These are phyloP conservation scores for Sesamia inferens DNA, from an alignment of 2,888 invertebrate species.

Conservation along the genomic window DNA sequence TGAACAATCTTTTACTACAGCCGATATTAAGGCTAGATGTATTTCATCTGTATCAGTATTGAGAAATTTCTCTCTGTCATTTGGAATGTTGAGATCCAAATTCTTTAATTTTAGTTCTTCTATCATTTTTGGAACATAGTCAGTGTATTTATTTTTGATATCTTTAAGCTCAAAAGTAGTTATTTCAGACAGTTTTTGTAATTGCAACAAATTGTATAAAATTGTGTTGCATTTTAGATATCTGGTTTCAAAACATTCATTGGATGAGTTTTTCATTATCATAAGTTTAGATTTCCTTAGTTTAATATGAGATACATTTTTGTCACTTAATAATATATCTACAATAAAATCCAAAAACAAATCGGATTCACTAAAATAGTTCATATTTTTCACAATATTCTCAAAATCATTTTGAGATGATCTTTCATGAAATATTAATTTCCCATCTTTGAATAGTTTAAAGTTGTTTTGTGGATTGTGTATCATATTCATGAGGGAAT, in stretches of 20 bases:
- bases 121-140: constrained; percentile 76
- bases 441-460: constrained; percentile 88
- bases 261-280: constrained; percentile 5
- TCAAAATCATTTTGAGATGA: constrained; percentile 65
- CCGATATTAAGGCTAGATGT: constrained; percentile 88
- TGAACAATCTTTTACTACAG: constrained; percentile 93
- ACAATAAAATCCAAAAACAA: constrained; percentile 79
- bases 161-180: constrained; percentile 49
- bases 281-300: constrained; percentile 48
- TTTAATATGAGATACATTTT: constrained; percentile 21
- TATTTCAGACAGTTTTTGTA: constrained; percentile 78
- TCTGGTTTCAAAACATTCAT: constrained; percentile 66
- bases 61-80: constrained; percentile 69
- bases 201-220: constrained; percentile 72
- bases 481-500: constrained; percentile 86
- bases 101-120: constrained; percentile 66
- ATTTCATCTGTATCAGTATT: constrained; percentile 59
- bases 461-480: constrained; percentile 92
- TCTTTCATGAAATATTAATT: constrained; percentile 75
- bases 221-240: constrained; percentile 65
- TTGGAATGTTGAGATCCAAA: constrained; percentile 65
- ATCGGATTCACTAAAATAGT: constrained; percentile 68
- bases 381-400: constrained; percentile 65
- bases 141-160: constrained; percentile 54
- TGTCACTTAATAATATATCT: constrained; percentile 72